Conservation (phyloP, 1,140 invertebrate species). For the Himalopsyche phryganea region DNA sequence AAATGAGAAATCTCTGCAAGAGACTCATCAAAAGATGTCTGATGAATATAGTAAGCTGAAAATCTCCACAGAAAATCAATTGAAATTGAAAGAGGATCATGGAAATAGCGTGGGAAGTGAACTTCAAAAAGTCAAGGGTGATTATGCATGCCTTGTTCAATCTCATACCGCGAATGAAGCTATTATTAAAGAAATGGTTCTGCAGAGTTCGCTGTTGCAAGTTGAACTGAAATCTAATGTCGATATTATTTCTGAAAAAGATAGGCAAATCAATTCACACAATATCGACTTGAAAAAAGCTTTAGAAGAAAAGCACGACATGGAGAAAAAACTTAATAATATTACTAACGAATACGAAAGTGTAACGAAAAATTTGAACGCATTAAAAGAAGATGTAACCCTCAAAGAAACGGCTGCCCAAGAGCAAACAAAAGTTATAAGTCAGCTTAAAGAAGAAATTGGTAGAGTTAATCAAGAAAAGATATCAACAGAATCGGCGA, state of each 20-base stretch:
- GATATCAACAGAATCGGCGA: constrained; percentile 7
- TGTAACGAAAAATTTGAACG: constrained; percentile 47
- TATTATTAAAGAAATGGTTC: constrained; percentile 44
- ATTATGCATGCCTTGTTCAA: constrained; percentile 39
- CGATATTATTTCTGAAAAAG: constrained; percentile 49
- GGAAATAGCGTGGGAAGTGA: constrained; percentile 38
- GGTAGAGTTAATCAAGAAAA: constrained; percentile 13
- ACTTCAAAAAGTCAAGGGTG: constrained; percentile 37
- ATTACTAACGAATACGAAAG: constrained; percentile 38
- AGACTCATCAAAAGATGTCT: constrained; percentile 45
- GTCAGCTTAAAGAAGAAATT: constrained; percentile 41
- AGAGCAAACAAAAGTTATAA: constrained; percentile 43
- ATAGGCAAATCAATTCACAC: constrained; percentile 50
- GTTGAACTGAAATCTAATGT: constrained; percentile 48
- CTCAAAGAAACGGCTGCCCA: constrained; percentile 45
- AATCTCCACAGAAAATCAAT: constrained; percentile 42
- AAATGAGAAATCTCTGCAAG: constrained; percentile 48
- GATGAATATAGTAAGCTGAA: constrained; percentile 43
- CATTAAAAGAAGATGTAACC: constrained; percentile 43
- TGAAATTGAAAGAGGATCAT: constrained; percentile 39
- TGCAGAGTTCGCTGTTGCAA: constrained; percentile 48
- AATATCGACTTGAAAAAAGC: constrained; percentile 52
- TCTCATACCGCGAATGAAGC: constrained; percentile 46
- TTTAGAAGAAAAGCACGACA: constrained; percentile 45
- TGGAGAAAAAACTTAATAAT: constrained; percentile 47